Base-by-base conservation (phyloP, 2,797 vertebrate genomes). In the Xerus rutilus region DNA sequence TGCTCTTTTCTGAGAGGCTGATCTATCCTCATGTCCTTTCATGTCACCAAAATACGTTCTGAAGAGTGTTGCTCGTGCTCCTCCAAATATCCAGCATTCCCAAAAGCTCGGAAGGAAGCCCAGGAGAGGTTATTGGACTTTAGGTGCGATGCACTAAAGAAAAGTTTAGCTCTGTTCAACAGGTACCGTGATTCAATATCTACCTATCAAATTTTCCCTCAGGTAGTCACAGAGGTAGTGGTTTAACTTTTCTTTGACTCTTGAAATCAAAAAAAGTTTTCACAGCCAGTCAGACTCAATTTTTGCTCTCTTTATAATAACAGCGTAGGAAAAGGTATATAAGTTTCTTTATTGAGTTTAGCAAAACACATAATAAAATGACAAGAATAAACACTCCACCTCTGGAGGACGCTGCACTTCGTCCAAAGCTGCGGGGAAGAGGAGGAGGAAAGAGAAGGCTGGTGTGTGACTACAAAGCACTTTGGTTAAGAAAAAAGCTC, bases 141-240 rank as follows among this genome's bases (percentile, higher is more conserved):
- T 73, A 57, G 76, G 57, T 45, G 72, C 77, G 86, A 59, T 0
- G n/a, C 5, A 17, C 52, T 54, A 32, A 76, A 84, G 45, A 76
- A 86, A 62, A 91, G 59, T 32, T 82, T 30, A 47, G 21, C 72
- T 83, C 74, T 88, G 45, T 73, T 84, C 86, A 87, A 94, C 89
- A 86, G 78, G 93, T 74, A 49, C 59, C 28, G 7, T 10, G 59
- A 65, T 45, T 90, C 30, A 49, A 18, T n/a, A 4, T 15, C 39
- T 76, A 25, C 18, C 35, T 15, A 43, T 32, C 67, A 39, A 54
- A 39, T 13, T 17, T 15, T 76, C 57, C 25, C 62, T 17, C 28
- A 76, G 32, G 7, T 35, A 69, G 73, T 35, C 78, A 52, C 23
- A 28, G 5, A 35, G 8, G 21, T 57, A 35, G 21, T 57, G 35